Conservation (phyloP, 2,797 vertebrate genomes). For the Scomberomorus guttatus region DNA sequence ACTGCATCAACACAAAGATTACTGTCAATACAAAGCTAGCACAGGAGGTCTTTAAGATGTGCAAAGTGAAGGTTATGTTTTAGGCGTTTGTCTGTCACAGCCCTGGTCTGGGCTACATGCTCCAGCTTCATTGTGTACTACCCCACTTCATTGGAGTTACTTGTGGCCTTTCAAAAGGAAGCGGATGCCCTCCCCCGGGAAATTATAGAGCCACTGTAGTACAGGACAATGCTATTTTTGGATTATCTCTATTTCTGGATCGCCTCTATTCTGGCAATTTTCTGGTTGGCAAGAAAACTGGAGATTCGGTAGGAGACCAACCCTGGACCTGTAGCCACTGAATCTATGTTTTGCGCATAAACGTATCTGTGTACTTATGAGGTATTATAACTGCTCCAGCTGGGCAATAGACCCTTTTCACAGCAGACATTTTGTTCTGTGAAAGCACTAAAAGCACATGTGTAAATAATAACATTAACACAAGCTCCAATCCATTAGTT, state of each 20-base stretch:
- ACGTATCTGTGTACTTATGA: not conserved
- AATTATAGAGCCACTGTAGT: slow-evolving; percentile 29
- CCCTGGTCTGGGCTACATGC: not conserved
- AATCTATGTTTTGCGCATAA: slow-evolving; percentile 10
- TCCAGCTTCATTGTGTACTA: slow-evolving; percentile 1
- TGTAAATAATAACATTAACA: no score
- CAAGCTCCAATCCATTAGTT: no score
- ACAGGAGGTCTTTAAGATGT: not conserved
- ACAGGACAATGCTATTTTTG: slow-evolving; percentile 27
- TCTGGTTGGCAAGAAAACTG: not conserved
- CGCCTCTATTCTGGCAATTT: not conserved
- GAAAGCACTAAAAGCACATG: no score
- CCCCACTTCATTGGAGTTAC: slow-evolving; percentile 37
- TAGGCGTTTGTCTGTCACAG: slow-evolving; percentile 13
- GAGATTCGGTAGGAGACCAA: not conserved
- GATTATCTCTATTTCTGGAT: not conserved
- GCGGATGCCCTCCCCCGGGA: slow-evolving; percentile 30
- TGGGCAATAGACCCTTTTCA: not conserved
- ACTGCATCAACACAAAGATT: no score
- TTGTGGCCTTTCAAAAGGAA: slow-evolving; percentile 38
- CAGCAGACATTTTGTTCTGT: no score
- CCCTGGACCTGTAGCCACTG: not conserved
- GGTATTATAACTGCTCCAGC: not conserved
- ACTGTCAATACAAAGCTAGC: not conserved
- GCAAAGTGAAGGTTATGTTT: not conserved